Evolutionary conservation across 2,888 invertebrate species (phyloP), one percentile per base, ranked within the genome.

Genomic region (Molanna angustata): DNA sequence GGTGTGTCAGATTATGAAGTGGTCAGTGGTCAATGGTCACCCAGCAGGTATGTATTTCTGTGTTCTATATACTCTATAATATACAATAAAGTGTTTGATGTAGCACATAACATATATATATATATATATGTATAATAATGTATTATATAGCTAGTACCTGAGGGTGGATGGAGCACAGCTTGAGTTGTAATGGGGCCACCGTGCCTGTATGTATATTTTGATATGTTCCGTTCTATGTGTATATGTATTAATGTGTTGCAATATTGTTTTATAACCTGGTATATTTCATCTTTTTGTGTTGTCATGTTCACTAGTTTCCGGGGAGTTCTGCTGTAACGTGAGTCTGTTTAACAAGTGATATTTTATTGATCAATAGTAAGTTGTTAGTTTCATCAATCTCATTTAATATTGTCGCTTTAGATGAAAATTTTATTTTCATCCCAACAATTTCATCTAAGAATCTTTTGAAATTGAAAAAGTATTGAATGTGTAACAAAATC

Each of bases 251-350:
- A 21, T 40, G 41, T 47, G 33, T 47, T 51, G 51, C 51, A 45
- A 44, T 27, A 42, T 49, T n/a, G n/a, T n/a, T n/a, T 33, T 43
- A 42, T 43, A 43, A 49, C 42, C 35, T 47, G 20, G 43, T 43
- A 22, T 31, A 9, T 11, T 37, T 44, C 32, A 32, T 37, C 37
- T 47, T 49, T 49, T 21, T 57, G 54, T 54, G 51, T 52, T 49
- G 54, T 51, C 46, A 54, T 54, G 51, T 49, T 49, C 46, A 57
- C 39, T 51, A 57, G 54, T 54, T 49, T 52, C 57, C 57, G 42
- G 57, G 54, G 57, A 54, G 33, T 40, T 48, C 57, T 54, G 52
- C 57, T 49, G 57, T 52, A 43, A 40, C 43, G 57, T 57, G 57
- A 57, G 57, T 57, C 42, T 41, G 50, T 43, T 51, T 37, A 53